A percentile compares a stretch with the other conserved stretches of the same genome.
phyloP scores from a whole-genome alignment of 37 sponge, comb jelly and placozoan species.

The Halichondria panicea region DNA sequence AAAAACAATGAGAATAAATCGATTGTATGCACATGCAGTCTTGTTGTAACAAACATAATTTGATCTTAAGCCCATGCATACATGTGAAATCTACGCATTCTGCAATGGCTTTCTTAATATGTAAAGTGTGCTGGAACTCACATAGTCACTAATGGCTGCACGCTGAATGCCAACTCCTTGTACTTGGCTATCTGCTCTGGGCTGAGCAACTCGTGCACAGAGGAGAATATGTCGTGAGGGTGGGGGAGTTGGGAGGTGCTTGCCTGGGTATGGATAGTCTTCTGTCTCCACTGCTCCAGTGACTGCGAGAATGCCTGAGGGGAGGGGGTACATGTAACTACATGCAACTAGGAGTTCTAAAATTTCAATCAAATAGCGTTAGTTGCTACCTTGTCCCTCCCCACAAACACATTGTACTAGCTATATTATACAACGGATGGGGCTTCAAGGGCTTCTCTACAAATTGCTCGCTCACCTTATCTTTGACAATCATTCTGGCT shows the following conservation, averaged over 20 bases:
- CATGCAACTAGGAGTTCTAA: no score
- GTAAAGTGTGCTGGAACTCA: background rate
- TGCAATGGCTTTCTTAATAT: background rate
- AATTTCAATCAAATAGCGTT: no score
- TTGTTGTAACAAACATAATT: no score
- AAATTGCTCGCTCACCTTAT: slow-evolving; percentile 73
- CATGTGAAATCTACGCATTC: background rate
- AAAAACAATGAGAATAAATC: background rate
- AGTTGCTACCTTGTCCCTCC: no score
- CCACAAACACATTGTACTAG: no score
- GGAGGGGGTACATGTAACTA: background rate
- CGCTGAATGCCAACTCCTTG: slow-evolving; percentile 34
- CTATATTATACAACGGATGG: no score
- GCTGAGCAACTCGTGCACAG: slow-evolving; percentile 10
- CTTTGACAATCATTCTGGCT: slow-evolving; percentile 80
- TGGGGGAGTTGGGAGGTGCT: background rate
- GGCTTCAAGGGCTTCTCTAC: background rate
- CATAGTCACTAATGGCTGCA: slow-evolving; percentile 46
- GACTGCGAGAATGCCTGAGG: slow-evolving; percentile 68
- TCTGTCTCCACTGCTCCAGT: slow-evolving; percentile 75
- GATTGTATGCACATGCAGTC: no score
- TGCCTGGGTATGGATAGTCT: background rate
- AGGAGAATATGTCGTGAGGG: background rate
- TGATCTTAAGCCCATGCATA: no score
- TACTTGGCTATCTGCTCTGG: slow-evolving; percentile 26